phyloP scores from a whole-genome alignment of 1,140 invertebrate genomes.

The Chrysoperla carnea region DNA sequence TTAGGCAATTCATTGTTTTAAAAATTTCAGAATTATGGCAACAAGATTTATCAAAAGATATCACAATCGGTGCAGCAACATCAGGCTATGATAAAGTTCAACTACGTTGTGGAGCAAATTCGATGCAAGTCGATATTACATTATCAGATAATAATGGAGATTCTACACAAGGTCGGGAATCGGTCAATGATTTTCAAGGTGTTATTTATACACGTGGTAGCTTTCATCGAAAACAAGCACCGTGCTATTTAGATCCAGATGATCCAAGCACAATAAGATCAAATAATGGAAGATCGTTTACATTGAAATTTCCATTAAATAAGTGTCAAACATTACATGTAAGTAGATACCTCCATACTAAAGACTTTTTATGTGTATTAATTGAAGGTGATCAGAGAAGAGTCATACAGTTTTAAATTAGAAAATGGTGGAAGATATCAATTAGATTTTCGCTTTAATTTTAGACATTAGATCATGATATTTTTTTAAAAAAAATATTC shows the following conservation, averaged over 20 bases:
- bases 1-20: too few species aligned
- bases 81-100: conserved; percentile 31
- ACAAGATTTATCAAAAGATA: conserved; percentile 29
- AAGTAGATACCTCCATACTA: too few species aligned
- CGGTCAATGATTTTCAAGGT: conserved; percentile 24
- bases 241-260: conserved; percentile 33
- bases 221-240: conserved; percentile 31
- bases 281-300: conserved; percentile 22
- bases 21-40: conserved; percentile 5
- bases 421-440: too few species aligned
- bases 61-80: conserved; percentile 33
- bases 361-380: too few species aligned
- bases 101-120: conserved; percentile 31
- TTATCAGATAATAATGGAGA: conserved; percentile 24
- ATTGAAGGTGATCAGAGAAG: too few species aligned
- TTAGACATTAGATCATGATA: too few species aligned
- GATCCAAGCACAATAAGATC: conserved; percentile 6
- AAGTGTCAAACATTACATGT: conserved; percentile 32
- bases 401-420: too few species aligned
- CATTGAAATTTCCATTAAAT: conserved; percentile 33
- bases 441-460: too few species aligned
- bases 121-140: conserved; percentile 30
- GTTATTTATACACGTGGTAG: conserved; percentile 41
- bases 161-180: neutral
- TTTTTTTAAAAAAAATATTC: too few species aligned